These are phyloP conservation scores for Fregata magnificens DNA, from an alignment of 2,113 vertebrate genomes.

Conservation along the genomic window DNA sequence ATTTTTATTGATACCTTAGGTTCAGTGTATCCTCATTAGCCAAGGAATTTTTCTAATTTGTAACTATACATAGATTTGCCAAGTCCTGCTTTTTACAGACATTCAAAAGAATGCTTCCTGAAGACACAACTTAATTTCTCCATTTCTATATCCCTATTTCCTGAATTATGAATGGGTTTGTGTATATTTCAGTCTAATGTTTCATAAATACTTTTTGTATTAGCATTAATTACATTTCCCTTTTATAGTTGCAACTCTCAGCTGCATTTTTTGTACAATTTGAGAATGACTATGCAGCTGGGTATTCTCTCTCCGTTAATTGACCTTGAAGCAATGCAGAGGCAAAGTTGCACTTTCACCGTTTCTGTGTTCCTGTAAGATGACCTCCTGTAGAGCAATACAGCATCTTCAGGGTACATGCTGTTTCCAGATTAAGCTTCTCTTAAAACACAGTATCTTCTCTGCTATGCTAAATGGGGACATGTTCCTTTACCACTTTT, in stretches of 20 bases:
- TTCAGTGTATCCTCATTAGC: not conserved
- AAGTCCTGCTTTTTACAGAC: not conserved
- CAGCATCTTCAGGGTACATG: not conserved
- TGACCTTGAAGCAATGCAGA: constrained; percentile 56
- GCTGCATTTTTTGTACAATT: not conserved
- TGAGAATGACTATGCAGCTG: not conserved
- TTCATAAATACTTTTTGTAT: constrained; percentile 10
- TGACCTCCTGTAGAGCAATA: not conserved
- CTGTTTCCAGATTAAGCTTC: not conserved
- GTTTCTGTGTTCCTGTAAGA: constrained; percentile 24
- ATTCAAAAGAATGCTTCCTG: not conserved
- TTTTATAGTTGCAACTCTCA: not conserved
- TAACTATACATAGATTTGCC: not conserved
- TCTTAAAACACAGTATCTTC: not conserved
- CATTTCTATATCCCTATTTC: not conserved
- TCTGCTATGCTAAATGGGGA: not conserved
- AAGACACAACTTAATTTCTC: not conserved
- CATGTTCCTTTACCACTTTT: not conserved
- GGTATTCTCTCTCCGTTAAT: not conserved
- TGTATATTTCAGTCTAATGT: not conserved
- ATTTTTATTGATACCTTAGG: not conserved
- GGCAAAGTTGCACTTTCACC: constrained; percentile 25
- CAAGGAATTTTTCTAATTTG: not conserved
- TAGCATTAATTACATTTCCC: constrained; percentile 40
- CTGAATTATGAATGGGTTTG: not conserved